Base-by-base conservation (phyloP, 2,113 vertebrate species). In the Numida meleagris region DNA sequence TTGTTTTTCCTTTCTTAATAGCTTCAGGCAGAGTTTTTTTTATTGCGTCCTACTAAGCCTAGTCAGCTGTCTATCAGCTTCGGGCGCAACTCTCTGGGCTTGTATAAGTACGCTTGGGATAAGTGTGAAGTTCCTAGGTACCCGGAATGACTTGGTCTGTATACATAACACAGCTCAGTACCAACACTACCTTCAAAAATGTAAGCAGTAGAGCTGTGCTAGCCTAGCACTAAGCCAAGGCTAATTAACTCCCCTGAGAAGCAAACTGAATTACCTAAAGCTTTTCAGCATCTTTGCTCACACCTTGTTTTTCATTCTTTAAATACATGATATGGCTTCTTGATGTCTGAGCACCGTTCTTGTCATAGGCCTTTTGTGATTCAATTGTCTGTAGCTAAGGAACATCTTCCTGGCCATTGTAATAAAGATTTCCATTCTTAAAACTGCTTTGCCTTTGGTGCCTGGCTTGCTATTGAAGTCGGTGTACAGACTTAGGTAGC, bases 91-190 rank as follows among this genome's bases (percentile, higher is more conserved):
- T 79, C 25, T 77, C 45, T 63, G 24, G 45, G 16, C 51, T 78
- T 70, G n/a, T 34, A 29, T 50, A 67, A n/a, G n/a, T n/a, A n/a
- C n/a, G 16, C 17, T 5, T 16, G 65, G 40, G 43, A 42, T 50
- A 9, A 86, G 2, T 23, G 45, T 7, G 2, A 0, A 14, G 2
- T 77, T 45, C 3, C 7, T 14, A 27, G 33, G 23, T 51, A 27
- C 31, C 7, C 36, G 25, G 38, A 72, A 43, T 61, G 50, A 43
- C 24, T 65, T 40, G 11, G 4, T 73, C 25, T 80, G 10, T 73
- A 46, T 31, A 38, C 6, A 4, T 16, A 43, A 51, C 4, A 9
- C 45, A 71, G 29, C 53, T 61, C 31, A 12, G 14, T 34, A 57
- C 31, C 3, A 1, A 33, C 7, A 4, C 11, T 5, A 29, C 0